Conservation (phyloP, 2,113 vertebrate species). For the Parotia lawesii region DNA sequence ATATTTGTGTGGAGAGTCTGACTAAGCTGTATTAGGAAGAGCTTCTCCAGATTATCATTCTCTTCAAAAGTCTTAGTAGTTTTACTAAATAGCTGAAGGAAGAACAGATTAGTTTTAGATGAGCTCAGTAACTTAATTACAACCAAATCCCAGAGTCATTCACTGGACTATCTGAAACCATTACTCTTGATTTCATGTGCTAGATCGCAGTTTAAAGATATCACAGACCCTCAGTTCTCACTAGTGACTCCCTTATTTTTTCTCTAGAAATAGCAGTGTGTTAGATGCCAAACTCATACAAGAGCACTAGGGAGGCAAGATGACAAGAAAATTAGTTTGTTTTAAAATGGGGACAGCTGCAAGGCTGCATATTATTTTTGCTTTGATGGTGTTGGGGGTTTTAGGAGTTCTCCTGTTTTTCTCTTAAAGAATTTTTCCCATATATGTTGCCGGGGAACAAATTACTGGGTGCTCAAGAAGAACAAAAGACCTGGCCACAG, state of each 20-base stretch:
- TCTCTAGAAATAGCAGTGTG: neutral
- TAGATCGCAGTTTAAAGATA: neutral
- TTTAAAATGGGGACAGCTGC: neutral
- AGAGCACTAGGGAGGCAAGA: neutral
- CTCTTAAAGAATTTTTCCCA: no score
- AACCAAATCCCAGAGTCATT: neutral
- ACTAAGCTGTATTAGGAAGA: constrained; percentile 69
- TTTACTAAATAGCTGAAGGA: constrained; percentile 76
- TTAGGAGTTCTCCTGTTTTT: no score
- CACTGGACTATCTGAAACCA: neutral
- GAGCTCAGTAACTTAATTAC: neutral
- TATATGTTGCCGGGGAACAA: no score
- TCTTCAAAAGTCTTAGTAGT: constrained; percentile 74
- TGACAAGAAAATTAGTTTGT: neutral
- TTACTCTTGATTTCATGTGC: neutral
- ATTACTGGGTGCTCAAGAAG: no score
- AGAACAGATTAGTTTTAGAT: neutral
- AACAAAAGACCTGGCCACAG: no score
- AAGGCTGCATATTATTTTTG: neutral
- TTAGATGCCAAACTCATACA: neutral
- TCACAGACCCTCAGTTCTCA: neutral
- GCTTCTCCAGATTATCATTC: constrained; percentile 61
- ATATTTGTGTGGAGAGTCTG: constrained; percentile 72
- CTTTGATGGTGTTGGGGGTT: neutral
- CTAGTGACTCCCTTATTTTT: neutral